phyloP scores from a whole-genome alignment of 2,113 vertebrate genomes.

The Rhipidura dahli region DNA sequence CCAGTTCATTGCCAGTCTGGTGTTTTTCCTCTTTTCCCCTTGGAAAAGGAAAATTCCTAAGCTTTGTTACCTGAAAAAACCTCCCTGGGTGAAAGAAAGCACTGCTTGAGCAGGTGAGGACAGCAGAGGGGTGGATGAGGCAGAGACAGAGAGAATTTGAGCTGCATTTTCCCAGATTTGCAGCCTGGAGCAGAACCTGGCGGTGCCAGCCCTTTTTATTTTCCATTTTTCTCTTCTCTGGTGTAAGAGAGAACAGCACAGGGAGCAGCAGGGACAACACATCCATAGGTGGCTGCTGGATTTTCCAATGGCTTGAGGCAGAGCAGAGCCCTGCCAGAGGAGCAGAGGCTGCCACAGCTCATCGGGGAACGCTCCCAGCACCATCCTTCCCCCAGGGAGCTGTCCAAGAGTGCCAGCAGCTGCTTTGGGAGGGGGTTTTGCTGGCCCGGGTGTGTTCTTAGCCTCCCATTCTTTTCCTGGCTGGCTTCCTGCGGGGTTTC shows the following conservation, averaged over 20 bases:
- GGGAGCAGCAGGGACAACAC: neutral
- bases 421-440: neutral
- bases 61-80: neutral
- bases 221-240: neutral
- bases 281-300: neutral
- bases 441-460: slow-evolving; percentile 6
- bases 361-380: neutral
- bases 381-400: neutral
- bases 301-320: slow-evolving; percentile 12
- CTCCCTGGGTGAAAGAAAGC: neutral
- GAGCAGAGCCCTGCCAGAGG: slow-evolving; percentile 6
- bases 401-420: neutral
- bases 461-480: slow-evolving; percentile 70
- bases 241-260: neutral
- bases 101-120: neutral
- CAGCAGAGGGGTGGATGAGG: neutral
- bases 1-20: neutral
- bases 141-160: neutral
- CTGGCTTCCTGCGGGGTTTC: slow-evolving; percentile 77
- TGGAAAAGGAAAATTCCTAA: neutral
- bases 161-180: neutral
- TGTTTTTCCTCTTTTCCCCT: neutral
- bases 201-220: neutral
- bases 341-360: neutral
- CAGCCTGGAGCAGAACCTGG: neutral